phyloP scores from a whole-genome alignment of 2,888 invertebrate species.

The Dorcus hopei region DNA sequence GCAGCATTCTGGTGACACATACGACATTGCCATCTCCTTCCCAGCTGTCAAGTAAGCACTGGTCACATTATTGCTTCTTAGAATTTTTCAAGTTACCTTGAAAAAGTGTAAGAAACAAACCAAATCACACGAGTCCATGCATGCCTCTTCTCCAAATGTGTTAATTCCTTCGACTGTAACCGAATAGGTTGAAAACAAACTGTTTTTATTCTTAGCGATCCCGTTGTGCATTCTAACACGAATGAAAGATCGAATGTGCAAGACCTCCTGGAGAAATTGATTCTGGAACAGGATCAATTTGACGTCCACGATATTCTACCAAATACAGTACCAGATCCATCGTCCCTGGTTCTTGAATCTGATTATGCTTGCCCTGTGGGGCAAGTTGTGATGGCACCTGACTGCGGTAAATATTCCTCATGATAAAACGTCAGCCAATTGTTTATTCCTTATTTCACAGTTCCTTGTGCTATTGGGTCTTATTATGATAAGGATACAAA shows the following conservation, averaged over 20 bases:
- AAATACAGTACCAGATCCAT: slow-evolving; percentile 91
- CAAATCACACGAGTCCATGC: background rate
- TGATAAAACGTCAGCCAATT: background rate
- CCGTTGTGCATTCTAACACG: slow-evolving; percentile 80
- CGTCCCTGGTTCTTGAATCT: slow-evolving; percentile 79
- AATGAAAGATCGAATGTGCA: slow-evolving; percentile 85
- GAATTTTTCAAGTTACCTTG: slow-evolving; percentile 1
- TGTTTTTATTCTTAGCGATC: slow-evolving; percentile 63
- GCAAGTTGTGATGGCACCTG: slow-evolving; percentile 90
- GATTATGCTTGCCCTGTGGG: slow-evolving; percentile 92
- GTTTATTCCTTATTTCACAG: slow-evolving; percentile 48
- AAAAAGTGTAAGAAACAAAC: background rate
- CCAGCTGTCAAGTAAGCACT: slow-evolving; percentile 83
- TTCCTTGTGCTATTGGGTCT: slow-evolving; percentile 89
- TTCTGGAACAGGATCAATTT: slow-evolving; percentile 90
- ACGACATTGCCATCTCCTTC: slow-evolving; percentile 88
- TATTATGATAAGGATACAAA: slow-evolving; percentile 75
- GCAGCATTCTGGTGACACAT: slow-evolving; percentile 85
- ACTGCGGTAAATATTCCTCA: slow-evolving; percentile 70
- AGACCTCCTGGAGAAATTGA: slow-evolving; percentile 80
- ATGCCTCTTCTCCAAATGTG: background rate
- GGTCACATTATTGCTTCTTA: slow-evolving; percentile 4
- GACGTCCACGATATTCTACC: slow-evolving; percentile 90
- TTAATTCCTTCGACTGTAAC: background rate
- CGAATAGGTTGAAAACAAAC: background rate